A percentile compares a stretch with the other conserved stretches of the same genome.
Conservation (phyloP, 2,113 vertebrate genomes). For the Hydrolagus affinis region DNA sequence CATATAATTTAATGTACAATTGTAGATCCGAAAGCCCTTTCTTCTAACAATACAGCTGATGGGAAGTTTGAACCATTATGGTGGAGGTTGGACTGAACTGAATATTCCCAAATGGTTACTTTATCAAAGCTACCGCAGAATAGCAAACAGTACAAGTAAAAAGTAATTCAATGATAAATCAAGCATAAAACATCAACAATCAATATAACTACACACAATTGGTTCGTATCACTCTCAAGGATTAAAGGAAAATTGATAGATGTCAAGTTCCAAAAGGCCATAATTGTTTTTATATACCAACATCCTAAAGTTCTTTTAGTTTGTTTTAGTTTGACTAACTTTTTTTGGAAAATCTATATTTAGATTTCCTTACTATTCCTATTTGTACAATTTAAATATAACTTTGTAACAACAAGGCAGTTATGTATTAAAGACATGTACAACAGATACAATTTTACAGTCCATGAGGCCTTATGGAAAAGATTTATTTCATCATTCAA, state of each 20-base stretch:
- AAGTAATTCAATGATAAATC: neutral
- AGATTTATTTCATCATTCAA: neutral
- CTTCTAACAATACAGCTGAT: too few species aligned
- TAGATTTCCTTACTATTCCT: neutral
- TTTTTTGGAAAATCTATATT: neutral
- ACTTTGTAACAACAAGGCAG: neutral
- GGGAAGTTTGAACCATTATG: neutral
- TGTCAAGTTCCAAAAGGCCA: neutral
- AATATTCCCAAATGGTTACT: neutral
- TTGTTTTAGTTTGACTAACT: neutral
- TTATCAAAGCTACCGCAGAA: neutral
- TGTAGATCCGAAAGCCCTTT: too few species aligned
- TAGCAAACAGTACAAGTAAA: neutral
- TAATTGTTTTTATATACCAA: neutral
- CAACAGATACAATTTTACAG: neutral
- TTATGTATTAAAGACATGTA: neutral
- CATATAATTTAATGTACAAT: too few species aligned
- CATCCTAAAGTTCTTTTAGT: too few species aligned
- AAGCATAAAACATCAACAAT: conserved; percentile 9
- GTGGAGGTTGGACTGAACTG: neutral
- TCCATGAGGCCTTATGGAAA: neutral
- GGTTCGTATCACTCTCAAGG: neutral
- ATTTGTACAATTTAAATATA: neutral
- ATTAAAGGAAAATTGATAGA: neutral
- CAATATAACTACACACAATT: neutral